Evolutionary conservation across 2,113 vertebrate genomes (phyloP), one percentile per base, ranked within the genome.

Genomic region (Athene cunicularia): DNA sequence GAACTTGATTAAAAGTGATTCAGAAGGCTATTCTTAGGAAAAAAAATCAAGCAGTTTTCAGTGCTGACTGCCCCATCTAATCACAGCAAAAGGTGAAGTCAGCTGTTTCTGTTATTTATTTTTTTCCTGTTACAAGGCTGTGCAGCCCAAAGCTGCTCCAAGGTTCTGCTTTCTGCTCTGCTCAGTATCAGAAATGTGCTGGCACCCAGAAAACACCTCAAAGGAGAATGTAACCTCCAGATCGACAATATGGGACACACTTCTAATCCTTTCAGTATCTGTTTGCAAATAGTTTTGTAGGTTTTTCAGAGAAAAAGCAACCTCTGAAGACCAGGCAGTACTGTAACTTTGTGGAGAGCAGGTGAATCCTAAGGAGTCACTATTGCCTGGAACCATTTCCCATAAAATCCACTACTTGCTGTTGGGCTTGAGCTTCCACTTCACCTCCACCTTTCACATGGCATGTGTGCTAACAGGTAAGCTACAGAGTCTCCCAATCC

Each of bases 1-100:
- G 72, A 85, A 90, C 91, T 96, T 97, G 96, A 98, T 97, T 97
- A 96, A 95, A 97, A 95, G 92, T 97, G 97, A 98, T 92, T 96
- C 3, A 0, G 72, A 95, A 96, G 90, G 96, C 55, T 97, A 97
- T 97, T 96, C 94, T 97, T 95, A 96, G 95, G 86, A 64, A 94
- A 91, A 39, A 95, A 97, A 90, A 85, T 89, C 91, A 96, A 96
- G 83, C 93, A 32, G 85, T 88, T 94, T 96, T 97, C 89, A 87
- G 64, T 95, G 80, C 93, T 97, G 96, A 97, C 96, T 96, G 95
- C 80, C 92, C 94, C 96, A 97, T 67, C 95, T 97, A 95, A 90
- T 71, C 90, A 67, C 32, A 86, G 66, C 47, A 83, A 97, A 97
- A 96, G 76, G 15, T 83, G 37, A 95, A 97, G 89, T 97, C 94